These are phyloP conservation scores for Euthynnus affinis DNA, from an alignment of 2,797 vertebrate genomes.

Conservation along the genomic window DNA sequence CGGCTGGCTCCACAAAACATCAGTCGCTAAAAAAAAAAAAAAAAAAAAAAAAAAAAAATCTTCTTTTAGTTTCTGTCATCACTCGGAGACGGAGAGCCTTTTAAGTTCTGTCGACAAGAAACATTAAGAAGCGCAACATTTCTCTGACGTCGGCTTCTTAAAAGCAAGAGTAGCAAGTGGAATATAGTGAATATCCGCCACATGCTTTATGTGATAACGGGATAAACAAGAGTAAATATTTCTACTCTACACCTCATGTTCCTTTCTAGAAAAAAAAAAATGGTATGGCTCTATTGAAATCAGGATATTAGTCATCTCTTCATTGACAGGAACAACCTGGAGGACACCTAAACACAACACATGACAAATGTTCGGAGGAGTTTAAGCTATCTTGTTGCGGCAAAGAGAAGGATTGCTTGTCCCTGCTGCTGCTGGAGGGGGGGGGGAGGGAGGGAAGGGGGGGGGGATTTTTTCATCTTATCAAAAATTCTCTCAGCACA, in stretches of 20 bases:
- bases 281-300: conserved; percentile 9
- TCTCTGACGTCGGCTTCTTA: background rate
- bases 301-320: conserved; percentile 12
- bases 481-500: conserved; percentile 52
- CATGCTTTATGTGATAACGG: background rate
- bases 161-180: too few relatives aligned
- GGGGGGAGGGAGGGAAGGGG: background rate
- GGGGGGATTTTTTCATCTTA: conserved; percentile 41
- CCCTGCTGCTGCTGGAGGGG: conserved; percentile 25
- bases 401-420: background rate
- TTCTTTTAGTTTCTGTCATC: conserved; percentile 21
- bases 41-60: too few relatives aligned
- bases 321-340: conserved; percentile 33
- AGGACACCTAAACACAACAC: conserved; percentile 26
- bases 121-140: conserved; percentile 29
- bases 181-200: conserved; percentile 3
- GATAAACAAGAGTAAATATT: background rate
- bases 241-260: background rate
- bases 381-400: background rate
- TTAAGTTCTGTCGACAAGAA: conserved; percentile 40
- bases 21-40: conserved; percentile 28
- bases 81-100: conserved; percentile 28
- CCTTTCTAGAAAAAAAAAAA: background rate
- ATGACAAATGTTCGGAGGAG: conserved; percentile 28
- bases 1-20: conserved; percentile 25